Conservation (phyloP, 2,888 invertebrate species). For the Desoria tigrina region DNA sequence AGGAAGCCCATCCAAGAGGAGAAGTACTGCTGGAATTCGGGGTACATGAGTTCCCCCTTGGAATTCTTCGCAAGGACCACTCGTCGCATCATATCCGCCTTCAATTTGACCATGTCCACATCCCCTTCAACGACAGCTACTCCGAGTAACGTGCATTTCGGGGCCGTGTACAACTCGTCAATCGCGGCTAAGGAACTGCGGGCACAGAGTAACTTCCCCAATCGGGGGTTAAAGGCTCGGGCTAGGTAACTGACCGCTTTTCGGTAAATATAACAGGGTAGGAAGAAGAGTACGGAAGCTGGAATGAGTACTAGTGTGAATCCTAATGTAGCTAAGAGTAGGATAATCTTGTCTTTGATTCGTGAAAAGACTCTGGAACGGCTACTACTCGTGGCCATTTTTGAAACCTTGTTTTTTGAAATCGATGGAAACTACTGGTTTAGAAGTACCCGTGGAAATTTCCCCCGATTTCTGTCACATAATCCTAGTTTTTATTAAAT, state of each 20-base stretch:
- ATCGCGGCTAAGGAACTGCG: slow-evolving; percentile 39
- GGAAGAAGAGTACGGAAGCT: slow-evolving; percentile 28
- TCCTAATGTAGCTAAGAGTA: slow-evolving; percentile 31
- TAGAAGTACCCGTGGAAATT: too few species aligned
- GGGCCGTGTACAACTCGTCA: slow-evolving; percentile 39
- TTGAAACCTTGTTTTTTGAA: not conserved
- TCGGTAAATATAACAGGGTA: slow-evolving; percentile 42
- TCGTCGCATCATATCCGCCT: slow-evolving; percentile 27
- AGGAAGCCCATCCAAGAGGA: slow-evolving; percentile 34
- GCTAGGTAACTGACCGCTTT: slow-evolving; percentile 28
- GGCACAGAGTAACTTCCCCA: slow-evolving; percentile 38
- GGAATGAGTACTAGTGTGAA: slow-evolving; percentile 36
- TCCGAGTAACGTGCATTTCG: slow-evolving; percentile 42
- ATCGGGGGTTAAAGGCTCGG: slow-evolving; percentile 29
- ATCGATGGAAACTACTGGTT: not conserved
- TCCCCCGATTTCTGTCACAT: too few species aligned
- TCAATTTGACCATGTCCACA: slow-evolving; percentile 28
- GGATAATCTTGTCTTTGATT: slow-evolving; percentile 29
- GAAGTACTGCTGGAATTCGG: slow-evolving; percentile 45
- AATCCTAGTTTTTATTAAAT: not conserved
- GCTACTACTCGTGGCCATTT: slow-evolving; percentile 28
- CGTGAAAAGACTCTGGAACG: slow-evolving; percentile 23
- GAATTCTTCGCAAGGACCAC: slow-evolving; percentile 31
- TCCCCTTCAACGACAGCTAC: slow-evolving; percentile 37
- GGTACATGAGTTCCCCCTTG: slow-evolving; percentile 35